Conservation (phyloP, 2,113 vertebrate genomes). For the Epinephelus cyanopodus region DNA sequence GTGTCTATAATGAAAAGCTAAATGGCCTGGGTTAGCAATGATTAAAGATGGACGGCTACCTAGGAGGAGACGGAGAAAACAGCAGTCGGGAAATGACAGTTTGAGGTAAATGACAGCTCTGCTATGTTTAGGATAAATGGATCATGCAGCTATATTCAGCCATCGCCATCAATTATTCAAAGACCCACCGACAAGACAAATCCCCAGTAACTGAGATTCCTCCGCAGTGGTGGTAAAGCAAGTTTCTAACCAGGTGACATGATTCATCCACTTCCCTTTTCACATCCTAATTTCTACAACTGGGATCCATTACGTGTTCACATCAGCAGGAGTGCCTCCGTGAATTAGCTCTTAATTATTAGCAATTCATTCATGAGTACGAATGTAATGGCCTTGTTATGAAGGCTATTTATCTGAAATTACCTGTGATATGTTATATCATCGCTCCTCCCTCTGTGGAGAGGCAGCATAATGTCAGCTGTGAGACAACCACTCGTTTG, state of each 20-base stretch:
- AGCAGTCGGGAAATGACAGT: conserved; percentile 60
- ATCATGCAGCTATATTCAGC: conserved; percentile 71
- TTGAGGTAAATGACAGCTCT: conserved; percentile 73
- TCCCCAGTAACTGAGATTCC: conserved; percentile 47
- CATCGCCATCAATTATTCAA: conserved; percentile 75
- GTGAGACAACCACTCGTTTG: conserved; percentile 21
- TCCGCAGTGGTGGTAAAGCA: conserved; percentile 13
- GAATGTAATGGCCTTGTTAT: conserved; percentile 27
- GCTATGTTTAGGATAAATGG: conserved; percentile 76
- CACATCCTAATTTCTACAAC: not conserved
- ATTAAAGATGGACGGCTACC: conserved; percentile 72
- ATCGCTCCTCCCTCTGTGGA: conserved; percentile 1
- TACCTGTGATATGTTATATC: conserved; percentile 18
- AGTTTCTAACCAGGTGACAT: conserved; percentile 45
- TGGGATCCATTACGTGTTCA: conserved; percentile 27
- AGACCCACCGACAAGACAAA: conserved; percentile 63
- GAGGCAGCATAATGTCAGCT: conserved; percentile 27
- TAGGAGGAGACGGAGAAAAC: conserved; percentile 52
- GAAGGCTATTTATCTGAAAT: conserved; percentile 41
- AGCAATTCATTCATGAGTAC: conserved; percentile 37
- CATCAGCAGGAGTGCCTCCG: not conserved
- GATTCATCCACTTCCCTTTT: conserved; percentile 38
- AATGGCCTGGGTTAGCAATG: conserved; percentile 62
- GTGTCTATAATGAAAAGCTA: conserved; percentile 73
- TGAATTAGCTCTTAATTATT: conserved; percentile 42